Conservation (phyloP, 2,797 vertebrate genomes). For the Lithobates sylvaticus region DNA sequence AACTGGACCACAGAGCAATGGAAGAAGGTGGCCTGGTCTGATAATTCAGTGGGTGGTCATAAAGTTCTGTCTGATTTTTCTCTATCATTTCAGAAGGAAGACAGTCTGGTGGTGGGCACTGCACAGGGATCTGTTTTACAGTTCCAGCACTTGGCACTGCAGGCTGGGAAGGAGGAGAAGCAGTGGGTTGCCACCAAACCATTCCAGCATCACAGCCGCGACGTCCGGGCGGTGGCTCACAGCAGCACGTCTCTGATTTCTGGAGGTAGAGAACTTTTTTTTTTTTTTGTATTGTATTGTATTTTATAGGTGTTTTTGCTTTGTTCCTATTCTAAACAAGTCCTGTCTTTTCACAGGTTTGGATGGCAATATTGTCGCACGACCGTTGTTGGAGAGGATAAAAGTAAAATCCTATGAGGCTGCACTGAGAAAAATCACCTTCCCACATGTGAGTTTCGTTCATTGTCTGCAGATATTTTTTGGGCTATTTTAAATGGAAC, state of each 20-base stretch:
- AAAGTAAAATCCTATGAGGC: conserved; percentile 83
- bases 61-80: not conserved
- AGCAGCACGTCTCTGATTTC: conserved; percentile 85
- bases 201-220: conserved; percentile 91
- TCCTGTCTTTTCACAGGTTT: conserved; percentile 77
- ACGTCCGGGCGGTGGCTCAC: conserved; percentile 86
- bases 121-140: conserved; percentile 88
- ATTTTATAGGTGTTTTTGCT: not conserved
- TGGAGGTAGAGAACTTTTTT: conserved; percentile 79
- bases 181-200: conserved; percentile 91
- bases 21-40: too few relatives aligned
- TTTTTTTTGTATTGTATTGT: not conserved
- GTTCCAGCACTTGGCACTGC: conserved; percentile 85
- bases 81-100: conserved; percentile 79
- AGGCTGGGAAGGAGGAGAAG: conserved; percentile 74
- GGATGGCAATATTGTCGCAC: conserved; percentile 90
- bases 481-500: too few relatives aligned
- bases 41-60: too few relatives aligned
- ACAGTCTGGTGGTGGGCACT: conserved; percentile 90
- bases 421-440: conserved; percentile 81
- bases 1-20: too few relatives aligned
- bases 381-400: conserved; percentile 88
- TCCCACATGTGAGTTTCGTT: conserved; percentile 86
- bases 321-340: not conserved
- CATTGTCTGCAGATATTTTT: too few relatives aligned